Base-by-base conservation (phyloP, 2,888 invertebrate species). In the Drosophila prostipennis region DNA sequence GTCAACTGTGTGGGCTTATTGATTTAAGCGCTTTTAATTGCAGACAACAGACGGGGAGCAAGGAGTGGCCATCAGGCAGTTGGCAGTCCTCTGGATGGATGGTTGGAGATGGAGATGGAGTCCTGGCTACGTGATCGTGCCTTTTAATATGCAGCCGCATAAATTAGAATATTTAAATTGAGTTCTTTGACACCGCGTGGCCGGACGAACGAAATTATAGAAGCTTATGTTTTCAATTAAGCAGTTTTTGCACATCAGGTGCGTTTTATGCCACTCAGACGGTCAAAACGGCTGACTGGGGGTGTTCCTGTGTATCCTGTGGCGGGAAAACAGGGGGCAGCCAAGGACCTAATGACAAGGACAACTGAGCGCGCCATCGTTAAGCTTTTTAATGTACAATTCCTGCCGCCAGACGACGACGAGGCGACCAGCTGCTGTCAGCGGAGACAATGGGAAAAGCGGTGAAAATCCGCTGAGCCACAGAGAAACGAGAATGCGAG, bases 141-240 rank as follows among this genome's bases (percentile, higher is more conserved):
- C 77, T 49, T 52, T 77, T 72, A 80, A 70, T 81, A 81, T 80
- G 80, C 83, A 70, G 51, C 13, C 68, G 75, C 74, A 79, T 75
- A 84, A 86, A 85, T 85, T 85, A 83, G 73, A 84, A 85, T 85
- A 83, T 70, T 78, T 73, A 73, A 74, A 73, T 64, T 59, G 57
- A 63, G 42, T 55, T 68, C 72, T 48, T 71, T 69, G 69, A 72
- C 77, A 58, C 65, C 58, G 53, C 48, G 55, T 36, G 52, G 57
- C 60, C 43, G 56, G 19, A 43, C 56, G 49, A 43, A 26, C 69
- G 65, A 84, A 81, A 77, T 87, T 84, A 87, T 79, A 78, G 76
- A 78, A 79, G 87, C 86, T 87, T 87, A 87, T 84, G 84, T 82
- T 86, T 79, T 87, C 87, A 87, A 87, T 87, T 87, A 87, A 80